Percentiles rank a stretch among this genome's conserved stretches.
phyloP scores from a whole-genome alignment of 2,888 invertebrate species.

The Cordylochernes scorpioides region DNA sequence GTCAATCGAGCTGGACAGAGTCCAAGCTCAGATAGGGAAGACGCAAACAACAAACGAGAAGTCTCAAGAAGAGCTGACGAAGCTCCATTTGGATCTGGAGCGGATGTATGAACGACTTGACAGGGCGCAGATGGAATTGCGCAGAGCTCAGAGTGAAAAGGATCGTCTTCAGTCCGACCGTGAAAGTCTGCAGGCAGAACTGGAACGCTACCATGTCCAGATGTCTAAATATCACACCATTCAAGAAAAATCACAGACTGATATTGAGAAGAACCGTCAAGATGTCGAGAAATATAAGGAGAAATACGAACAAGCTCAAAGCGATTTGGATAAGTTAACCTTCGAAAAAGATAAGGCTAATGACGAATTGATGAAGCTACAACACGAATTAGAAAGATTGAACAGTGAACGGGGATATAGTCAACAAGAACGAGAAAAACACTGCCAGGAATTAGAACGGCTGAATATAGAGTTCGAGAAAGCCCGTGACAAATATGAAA shows the following conservation, averaged over 20 bases:
- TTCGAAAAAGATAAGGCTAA: slow-evolving; percentile 10
- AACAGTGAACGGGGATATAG: slow-evolving; percentile 31
- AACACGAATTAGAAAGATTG: slow-evolving; percentile 10
- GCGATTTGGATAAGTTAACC: slow-evolving; percentile 9
- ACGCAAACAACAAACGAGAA: slow-evolving; percentile 59
- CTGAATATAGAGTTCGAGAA: slow-evolving; percentile 40
- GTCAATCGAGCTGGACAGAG: slow-evolving; percentile 46
- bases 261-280: slow-evolving; percentile 12
- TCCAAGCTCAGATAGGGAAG: slow-evolving; percentile 58
- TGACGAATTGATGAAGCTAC: slow-evolving; percentile 6
- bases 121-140: slow-evolving; percentile 32
- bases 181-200: slow-evolving; percentile 48
- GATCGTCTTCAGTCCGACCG: slow-evolving; percentile 40
- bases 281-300: slow-evolving; percentile 11
- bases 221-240: slow-evolving; percentile 41
- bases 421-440: slow-evolving; percentile 12
- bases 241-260: slow-evolving; percentile 19
- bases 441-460: slow-evolving; percentile 21
- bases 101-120: slow-evolving; percentile 75
- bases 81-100: slow-evolving; percentile 62
- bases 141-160: slow-evolving; percentile 38
- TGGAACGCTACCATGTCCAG: slow-evolving; percentile 39
- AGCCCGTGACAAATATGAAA: slow-evolving; percentile 18
- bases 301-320: slow-evolving; percentile 7
- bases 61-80: slow-evolving; percentile 60